Evolutionary conservation across 35 echinoderm and acorn worm species (phyloP).

Genomic region (Lytechinus pictus): DNA sequence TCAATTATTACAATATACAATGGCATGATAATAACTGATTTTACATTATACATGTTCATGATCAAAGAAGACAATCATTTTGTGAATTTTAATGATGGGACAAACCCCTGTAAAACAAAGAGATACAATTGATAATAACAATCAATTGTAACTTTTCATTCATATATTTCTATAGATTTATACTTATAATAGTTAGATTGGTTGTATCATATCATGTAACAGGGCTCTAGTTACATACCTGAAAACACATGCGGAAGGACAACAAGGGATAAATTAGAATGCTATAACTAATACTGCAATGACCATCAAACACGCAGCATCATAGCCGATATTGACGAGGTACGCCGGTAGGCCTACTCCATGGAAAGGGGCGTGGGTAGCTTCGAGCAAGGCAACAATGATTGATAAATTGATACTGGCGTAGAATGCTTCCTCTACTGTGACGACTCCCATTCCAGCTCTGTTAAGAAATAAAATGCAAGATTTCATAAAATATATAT

Average conservation of each 20-base stretch:
- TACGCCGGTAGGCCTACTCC: conserved; percentile 30
- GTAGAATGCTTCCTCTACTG: conserved; percentile 38
- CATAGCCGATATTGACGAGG: conserved; percentile 25
- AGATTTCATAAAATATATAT: too few relatives aligned
- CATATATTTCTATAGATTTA: too few relatives aligned
- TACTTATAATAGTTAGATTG: background rate
- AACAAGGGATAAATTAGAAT: background rate
- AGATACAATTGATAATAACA: too few relatives aligned
- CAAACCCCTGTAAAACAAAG: too few relatives aligned
- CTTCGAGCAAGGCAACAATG: conserved; percentile 27
- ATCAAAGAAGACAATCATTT: too few relatives aligned
- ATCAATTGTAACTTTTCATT: too few relatives aligned
- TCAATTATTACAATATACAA: too few relatives aligned
- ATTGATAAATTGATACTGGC: conserved; percentile 34
- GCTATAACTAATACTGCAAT: conserved; percentile 39
- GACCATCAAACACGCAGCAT: conserved; percentile 14
- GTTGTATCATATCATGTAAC: background rate
- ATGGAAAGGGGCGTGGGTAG: conserved; percentile 43
- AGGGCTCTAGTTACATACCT: background rate
- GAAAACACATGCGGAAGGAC: background rate
- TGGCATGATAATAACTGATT: too few relatives aligned
- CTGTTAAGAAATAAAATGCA: background rate
- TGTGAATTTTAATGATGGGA: too few relatives aligned
- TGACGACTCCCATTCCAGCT: conserved; percentile 38
- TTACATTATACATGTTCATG: too few relatives aligned